Conservation (phyloP, 2,113 vertebrate genomes). For the Dicrurus megarhynchus region DNA sequence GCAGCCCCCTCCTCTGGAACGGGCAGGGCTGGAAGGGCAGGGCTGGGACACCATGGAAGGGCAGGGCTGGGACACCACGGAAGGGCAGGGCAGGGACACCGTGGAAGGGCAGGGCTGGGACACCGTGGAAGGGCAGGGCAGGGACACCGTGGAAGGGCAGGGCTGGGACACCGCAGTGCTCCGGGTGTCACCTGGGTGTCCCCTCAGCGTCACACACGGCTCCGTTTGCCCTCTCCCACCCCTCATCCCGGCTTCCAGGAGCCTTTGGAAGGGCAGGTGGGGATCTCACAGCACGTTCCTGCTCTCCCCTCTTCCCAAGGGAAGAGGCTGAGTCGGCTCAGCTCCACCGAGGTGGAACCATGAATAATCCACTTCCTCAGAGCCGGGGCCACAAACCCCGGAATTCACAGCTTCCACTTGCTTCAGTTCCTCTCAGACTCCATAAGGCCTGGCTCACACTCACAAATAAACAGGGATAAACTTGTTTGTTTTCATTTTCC, state of each 20-base stretch:
- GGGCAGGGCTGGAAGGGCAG: neutral
- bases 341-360: accelerated
- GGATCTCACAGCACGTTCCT: neutral
- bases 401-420: neutral
- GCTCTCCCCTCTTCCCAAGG: neutral
- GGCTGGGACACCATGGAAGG: neutral
- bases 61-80: too few relatives aligned
- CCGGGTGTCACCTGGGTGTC: accelerated
- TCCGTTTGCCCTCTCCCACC: accelerated
- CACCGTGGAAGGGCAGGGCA: neutral
- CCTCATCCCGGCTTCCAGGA: neutral
- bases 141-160: neutral
- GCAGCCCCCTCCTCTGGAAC: accelerated
- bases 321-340: neutral
- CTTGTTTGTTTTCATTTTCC: neutral
- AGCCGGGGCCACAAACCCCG: neutral
- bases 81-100: too few relatives aligned
- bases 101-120: neutral
- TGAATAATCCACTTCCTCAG: neutral
- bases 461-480: neutral
- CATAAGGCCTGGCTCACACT: neutral
- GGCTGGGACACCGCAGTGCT: neutral
- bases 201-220: neutral
- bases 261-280: neutral
- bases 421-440: neutral